Evolutionary conservation across 2,797 vertebrate genomes (phyloP), one percentile per base, ranked within the genome.

Genomic region (Australoheros facetus): DNA sequence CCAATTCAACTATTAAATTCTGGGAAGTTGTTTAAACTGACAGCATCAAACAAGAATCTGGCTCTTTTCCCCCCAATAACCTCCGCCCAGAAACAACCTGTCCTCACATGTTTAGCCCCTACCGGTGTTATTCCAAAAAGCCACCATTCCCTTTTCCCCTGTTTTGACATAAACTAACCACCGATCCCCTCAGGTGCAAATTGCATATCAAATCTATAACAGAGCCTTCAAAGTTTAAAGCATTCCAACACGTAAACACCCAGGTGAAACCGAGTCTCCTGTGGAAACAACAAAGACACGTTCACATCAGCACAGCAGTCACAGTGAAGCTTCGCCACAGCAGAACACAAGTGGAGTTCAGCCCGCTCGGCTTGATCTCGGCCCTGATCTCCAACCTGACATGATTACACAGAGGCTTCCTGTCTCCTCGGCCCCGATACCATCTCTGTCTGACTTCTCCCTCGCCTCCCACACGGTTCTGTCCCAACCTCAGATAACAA

Each of bases 341-440:
- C 66, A 75, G 69, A 76, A 81, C 53, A 92, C 85, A 80, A 78
- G 77, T 32, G 66, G 42, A 83, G 76, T 75, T 84, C 87, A 85
- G 81, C 78, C 79, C 84, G 26, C 82, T 76, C 17, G 6, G 73
- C 86, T 48, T 37, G 86, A 94, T 94, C 89, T 71, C 87, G 28
- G 87, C 81, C 81, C 81, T 82, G 78, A 96, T 94, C 92, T 91
- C 87, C 81, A 82, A 93, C 88, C 91, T 95, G 94, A 95, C 93
- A 85, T 93, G 95, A 96, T 95, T 95, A 95, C 87, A 89, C 87
- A 94, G 89, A 91, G 88, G 91, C 94, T 95, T 95, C 95, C 95
- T 96, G 94, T 94, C 95, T 96, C 93, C 90, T 85, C 75, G 19
- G 72, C 66, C 80, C 57, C 51, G 95, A 96, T 96, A 92, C 80